Base-by-base conservation (phyloP, 2,888 invertebrate species). In the Lithosia quadra region DNA sequence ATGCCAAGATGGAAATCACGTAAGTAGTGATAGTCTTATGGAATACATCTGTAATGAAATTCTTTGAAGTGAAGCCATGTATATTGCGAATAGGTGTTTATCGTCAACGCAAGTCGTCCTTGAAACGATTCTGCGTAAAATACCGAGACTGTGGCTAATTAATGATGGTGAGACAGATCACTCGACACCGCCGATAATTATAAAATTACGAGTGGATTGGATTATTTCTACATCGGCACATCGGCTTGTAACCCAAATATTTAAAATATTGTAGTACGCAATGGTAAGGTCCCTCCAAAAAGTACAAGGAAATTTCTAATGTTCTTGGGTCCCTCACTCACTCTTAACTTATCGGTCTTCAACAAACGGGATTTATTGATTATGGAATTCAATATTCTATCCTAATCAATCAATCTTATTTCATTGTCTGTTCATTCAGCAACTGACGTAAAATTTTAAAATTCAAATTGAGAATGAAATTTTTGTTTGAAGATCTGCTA, bases 111-210 rank as follows among this genome's bases (percentile, higher is more conserved):
- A 69, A 71, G 59, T 68, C 56, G 72, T 70, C 71, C 67, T 71
- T 71, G 73, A 71, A 61, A 67, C 61, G 68, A 69, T 77, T 74
- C 65, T 59, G 67, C 65, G 68, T 71, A 75, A 63, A 76, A 68
- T 62, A 71, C 69, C 72, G 72, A 70, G 72, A 64, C 78, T 73
- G 78, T 71, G 58, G 62, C 72, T 68, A 79, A 79, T 79, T 76
- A 70, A 63, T 62, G 63, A 78, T 70, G 70, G 62, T 69, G 69
- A 61, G 69, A 59, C 68, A 76, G 74, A 80, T 80, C 75, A 75
- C 58, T 74, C 67, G 69, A 60, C 9, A 59, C 74, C 68, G 72
- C 63, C 67, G 34, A 55, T 71, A 68, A 74, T 80, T 76, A 71
- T 61, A 78, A 71, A 76, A 75, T 74, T 63, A 65, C 68, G 57